Base-by-base conservation (phyloP, 2,113 vertebrate species). In the Rhinoderma darwinii region DNA sequence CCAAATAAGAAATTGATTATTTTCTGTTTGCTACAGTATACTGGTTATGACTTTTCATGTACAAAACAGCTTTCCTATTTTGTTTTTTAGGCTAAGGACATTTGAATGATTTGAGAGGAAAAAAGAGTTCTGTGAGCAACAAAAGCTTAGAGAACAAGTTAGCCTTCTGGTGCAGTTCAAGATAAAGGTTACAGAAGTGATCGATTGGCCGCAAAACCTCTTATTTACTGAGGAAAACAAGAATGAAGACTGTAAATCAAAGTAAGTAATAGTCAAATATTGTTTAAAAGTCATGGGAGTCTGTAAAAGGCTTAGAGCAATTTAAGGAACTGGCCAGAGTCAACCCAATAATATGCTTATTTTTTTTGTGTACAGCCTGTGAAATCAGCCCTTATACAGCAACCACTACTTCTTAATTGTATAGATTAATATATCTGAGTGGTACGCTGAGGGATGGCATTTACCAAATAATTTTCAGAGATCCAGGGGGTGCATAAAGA, bases 131-230 rank as follows among this genome's bases (percentile, higher is more conserved):
- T 74, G 2, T 20, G n/a, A 12, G 22, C 35, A 74, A 43, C 39
- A 25, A 32, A 77, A 77, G 47, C 47, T 12, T 20, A 9, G 27
- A 76, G 27, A 47, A 51, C 27, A 77, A 77, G n/a, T 8, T 0
- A 76, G 73, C 73, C 27, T 44, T 25, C 43, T 74, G 22, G 1
- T 74, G 39, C 22, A 74, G 39, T 14, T 41, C 20, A 74, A 4
- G 66, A 10, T 43, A 43, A 43, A 75, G 74, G 41, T 76, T 76
- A 47, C n/a, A 47, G 73, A 47, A 76, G 41, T 27, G n/a, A 76
- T 47, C 41, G 51, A 77, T 47, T 51, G 75, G 27, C 44, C 17
- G 8, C 44, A 77, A 27, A 50, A 32, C 18, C 30, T n/a, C 27
- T 77, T 47, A 51, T 77, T 6, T 6, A 35, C 75, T 7, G n/a